These are phyloP conservation scores for Saxidomus purpurata DNA, from an alignment of 1,140 invertebrate species.

Conservation along the genomic window DNA sequence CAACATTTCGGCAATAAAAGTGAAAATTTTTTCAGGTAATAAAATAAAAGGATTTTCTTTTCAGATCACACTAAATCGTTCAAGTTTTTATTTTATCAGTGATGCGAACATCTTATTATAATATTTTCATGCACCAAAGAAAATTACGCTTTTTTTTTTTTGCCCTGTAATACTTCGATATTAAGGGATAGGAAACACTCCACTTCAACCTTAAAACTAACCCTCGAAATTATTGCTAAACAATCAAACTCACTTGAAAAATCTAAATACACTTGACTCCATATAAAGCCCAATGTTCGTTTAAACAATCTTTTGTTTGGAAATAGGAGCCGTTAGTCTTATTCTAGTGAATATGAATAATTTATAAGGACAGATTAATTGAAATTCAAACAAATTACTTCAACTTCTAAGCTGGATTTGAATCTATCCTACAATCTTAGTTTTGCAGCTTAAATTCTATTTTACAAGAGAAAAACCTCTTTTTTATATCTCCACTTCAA, in stretches of 20 bases:
- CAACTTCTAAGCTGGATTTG: background rate
- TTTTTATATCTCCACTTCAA: no score
- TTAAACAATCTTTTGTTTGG: background rate
- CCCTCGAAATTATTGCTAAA: conserved; percentile 11
- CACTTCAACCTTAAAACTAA: background rate
- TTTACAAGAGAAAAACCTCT: no score
- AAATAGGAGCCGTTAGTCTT: background rate
- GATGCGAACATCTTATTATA: background rate
- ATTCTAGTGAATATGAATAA: background rate
- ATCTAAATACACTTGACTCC: background rate
- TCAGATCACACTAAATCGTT: no score
- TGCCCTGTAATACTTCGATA: background rate
- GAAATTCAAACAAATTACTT: background rate
- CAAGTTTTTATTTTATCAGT: background rate
- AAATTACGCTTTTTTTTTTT: background rate
- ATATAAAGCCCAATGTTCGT: conserved; percentile 19
- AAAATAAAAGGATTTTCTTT: no score
- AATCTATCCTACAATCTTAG: no score
- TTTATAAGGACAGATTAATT: background rate
- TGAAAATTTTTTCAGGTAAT: background rate
- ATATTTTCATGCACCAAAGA: background rate
- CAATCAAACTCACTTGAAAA: background rate
- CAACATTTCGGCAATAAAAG: background rate
- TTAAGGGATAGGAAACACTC: background rate
- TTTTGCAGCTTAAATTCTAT: no score